phyloP scores from a whole-genome alignment of 2,888 invertebrate species.

The Polydrusus pterygomalis region DNA sequence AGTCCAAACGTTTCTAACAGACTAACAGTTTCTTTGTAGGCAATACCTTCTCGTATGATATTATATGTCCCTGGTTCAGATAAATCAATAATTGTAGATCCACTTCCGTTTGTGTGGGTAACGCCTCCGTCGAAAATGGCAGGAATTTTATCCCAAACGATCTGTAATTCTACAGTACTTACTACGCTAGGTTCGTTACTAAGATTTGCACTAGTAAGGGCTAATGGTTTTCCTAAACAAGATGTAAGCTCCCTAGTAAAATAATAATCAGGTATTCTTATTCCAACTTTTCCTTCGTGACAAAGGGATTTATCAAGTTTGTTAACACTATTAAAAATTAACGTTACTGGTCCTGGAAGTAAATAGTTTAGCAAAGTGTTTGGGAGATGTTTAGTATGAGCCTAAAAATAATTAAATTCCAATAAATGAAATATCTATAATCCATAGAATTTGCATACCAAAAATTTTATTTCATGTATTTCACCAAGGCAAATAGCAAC shows the following conservation, averaged over 20 bases:
- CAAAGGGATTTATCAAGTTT: conserved; percentile 83
- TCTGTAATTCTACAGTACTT: conserved; percentile 85
- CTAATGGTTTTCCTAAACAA: conserved; percentile 84
- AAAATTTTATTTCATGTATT: conserved; percentile 82
- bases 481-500: conserved; percentile 93
- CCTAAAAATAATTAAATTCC: conserved; percentile 65
- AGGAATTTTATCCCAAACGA: conserved; percentile 86
- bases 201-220: conserved; percentile 96
- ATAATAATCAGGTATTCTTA: conserved; percentile 88
- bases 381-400: conserved; percentile 82
- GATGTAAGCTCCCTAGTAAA: conserved; percentile 85
- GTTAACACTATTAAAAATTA: conserved; percentile 86
- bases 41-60: conserved; percentile 87
- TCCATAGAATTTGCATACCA: conserved; percentile 72
- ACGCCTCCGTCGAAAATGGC: conserved; percentile 89
- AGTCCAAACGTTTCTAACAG: conserved; percentile 73
- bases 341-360: conserved; percentile 96
- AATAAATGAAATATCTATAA: background rate
- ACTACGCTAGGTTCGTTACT: conserved; percentile 88
- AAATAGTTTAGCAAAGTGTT: conserved; percentile 80
- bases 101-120: conserved; percentile 81
- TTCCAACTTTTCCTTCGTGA: conserved; percentile 86
- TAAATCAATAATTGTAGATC: conserved; percentile 96
- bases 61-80: conserved; percentile 80
- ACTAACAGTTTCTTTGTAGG: conserved; percentile 74